These are phyloP conservation scores for Isaurus tuberculatus DNA, from an alignment of 92 coral and sea anemone species.

Conservation along the genomic window DNA sequence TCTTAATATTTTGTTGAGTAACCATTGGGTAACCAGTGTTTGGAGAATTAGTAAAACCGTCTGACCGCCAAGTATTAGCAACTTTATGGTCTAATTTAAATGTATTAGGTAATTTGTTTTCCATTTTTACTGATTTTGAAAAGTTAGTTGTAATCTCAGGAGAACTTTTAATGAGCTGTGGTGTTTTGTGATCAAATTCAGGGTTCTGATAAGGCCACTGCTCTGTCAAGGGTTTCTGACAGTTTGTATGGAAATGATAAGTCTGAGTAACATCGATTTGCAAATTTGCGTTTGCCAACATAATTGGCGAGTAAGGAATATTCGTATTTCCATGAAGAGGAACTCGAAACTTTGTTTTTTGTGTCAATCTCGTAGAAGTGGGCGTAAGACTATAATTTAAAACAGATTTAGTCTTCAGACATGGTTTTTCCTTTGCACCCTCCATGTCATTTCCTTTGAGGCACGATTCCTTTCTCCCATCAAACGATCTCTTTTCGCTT, in stretches of 20 bases:
- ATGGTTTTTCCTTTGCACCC: not conserved
- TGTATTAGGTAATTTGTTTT: not conserved
- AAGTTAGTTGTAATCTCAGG: not conserved
- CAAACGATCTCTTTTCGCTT: slow-evolving; percentile 6
- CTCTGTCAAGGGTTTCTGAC: not conserved
- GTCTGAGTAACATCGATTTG: slow-evolving; percentile 46
- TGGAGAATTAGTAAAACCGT: not conserved
- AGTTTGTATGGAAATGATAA: slow-evolving; percentile 39
- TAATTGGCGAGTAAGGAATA: slow-evolving; percentile 31
- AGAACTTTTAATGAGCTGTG: not conserved
- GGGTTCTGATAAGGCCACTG: not conserved
- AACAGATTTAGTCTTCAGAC: slow-evolving; percentile 24
- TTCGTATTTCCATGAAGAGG: slow-evolving; percentile 2
- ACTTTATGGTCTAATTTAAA: slow-evolving; percentile 12
- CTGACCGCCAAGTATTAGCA: not conserved
- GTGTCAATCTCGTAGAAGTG: slow-evolving; percentile 31
- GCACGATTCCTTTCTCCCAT: not conserved
- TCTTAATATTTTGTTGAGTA: slow-evolving; percentile 2
- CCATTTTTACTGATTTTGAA: slow-evolving; percentile 19
- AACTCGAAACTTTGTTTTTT: slow-evolving; percentile 43
- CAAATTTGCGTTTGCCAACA: slow-evolving; percentile 33
- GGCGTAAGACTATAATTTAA: slow-evolving; percentile 18
- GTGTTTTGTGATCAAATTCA: not conserved
- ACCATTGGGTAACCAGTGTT: not conserved
- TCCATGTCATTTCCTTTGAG: not conserved